Base-by-base conservation (phyloP, 37 sponge, comb jelly and placozoan genomes). In the Agelas oroides region DNA sequence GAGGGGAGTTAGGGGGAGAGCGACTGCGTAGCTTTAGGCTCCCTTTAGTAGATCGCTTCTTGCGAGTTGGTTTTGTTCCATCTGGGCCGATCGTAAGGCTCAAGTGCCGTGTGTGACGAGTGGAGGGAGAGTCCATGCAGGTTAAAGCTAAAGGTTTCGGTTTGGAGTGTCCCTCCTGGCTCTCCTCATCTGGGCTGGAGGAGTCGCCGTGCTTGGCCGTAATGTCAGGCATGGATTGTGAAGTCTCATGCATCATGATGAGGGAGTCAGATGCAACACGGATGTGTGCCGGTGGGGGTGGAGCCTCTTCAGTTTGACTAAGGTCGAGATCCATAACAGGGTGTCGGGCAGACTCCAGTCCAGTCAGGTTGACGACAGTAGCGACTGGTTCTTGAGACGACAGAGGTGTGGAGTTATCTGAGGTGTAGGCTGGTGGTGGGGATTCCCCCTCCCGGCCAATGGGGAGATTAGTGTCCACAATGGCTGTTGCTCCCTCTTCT, bases 1-100 rank as follows among this genome's bases (percentile, higher is more conserved):
- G 87, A 33, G 87, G 89, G 24, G 62, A 23, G 41, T 82, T 82
- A 33, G 89, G 89, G 18, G 89, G 89, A 12, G 89, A 88, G 8
- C 82, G 83, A 60, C 81, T 80, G 20, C 89, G 58, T 37, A 59
- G 28, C 65, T 80, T 87, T 14, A 63, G 27, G 67, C 82, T 80
- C 17, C 82, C 69, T 12, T 59, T 37, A 15, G 41, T 31, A 15
- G 41, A 31, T 25, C 73, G 30, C 63, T 71, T 82, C 79, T 78
- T 78, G 30, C 67, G 84, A 19, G 5, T 1, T 11, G 0, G 39
- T 21, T 64, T 65, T 11, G 1, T 53, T 2, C 33, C 23, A 15
- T 28, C 62, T 1, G 23, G 75, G 20, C 21, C 13, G n/a, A 15
- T 20, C 5, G 55, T 56, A 17, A 82, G 73, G 35, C 83, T 82